phyloP scores from a whole-genome alignment of 2,113 vertebrate genomes.

The Dascyllus trimaculatus region DNA sequence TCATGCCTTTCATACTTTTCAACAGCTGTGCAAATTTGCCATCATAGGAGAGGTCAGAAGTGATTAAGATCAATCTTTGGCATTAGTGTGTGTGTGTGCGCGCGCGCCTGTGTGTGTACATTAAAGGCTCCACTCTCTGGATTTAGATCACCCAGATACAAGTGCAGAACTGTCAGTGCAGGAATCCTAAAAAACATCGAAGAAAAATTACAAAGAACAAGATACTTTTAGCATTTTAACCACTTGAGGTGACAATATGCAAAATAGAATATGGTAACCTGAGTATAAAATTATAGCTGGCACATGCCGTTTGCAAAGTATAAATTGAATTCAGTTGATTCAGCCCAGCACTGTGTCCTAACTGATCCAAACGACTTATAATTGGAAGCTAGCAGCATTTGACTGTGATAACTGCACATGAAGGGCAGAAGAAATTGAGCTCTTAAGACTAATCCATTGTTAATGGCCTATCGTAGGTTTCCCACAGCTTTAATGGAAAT shows the following conservation, averaged over 20 bases:
- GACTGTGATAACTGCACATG: constrained; percentile 39
- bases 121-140: constrained; percentile 12
- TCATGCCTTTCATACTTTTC: constrained; percentile 54
- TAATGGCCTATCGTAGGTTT: constrained; percentile 54
- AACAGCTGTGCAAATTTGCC: constrained; percentile 58
- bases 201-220: no score
- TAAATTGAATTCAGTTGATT: constrained; percentile 43
- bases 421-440: constrained; percentile 46
- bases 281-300: constrained; percentile 8
- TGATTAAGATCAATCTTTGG: constrained; percentile 52
- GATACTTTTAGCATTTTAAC: no score
- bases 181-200: background rate
- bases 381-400: constrained; percentile 50
- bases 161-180: background rate
- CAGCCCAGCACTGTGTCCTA: constrained; percentile 25
- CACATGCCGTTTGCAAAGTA: constrained; percentile 10
- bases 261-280: constrained; percentile 6
- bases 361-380: constrained; percentile 46
- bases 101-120: background rate
- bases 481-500: constrained; percentile 42
- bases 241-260: background rate
- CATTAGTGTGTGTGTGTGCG: background rate
- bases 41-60: constrained; percentile 43
- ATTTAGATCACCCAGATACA: background rate
- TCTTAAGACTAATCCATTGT: constrained; percentile 62